A percentile compares a stretch with the other conserved stretches of the same genome.
These are phyloP conservation scores for Struthio camelus DNA, from an alignment of 2,113 vertebrate species.

Conservation along the genomic window DNA sequence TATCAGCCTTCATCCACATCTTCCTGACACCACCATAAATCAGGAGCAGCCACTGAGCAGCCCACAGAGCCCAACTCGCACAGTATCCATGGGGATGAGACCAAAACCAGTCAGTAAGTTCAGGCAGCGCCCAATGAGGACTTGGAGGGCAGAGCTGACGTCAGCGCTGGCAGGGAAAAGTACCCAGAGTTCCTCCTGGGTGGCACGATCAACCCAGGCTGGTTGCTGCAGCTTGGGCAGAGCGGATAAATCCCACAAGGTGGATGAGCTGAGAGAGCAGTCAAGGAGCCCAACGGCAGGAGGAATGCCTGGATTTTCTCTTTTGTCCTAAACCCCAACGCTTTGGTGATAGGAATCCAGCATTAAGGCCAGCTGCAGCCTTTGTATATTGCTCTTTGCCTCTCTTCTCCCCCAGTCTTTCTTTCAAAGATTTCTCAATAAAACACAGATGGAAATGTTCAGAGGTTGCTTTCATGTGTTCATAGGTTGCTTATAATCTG, in stretches of 20 bases:
- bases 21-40: too few relatives aligned
- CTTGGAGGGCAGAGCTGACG: neutral
- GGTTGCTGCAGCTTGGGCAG: neutral
- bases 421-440: constrained; percentile 35
- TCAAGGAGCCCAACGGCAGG: neutral
- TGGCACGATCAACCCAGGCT: neutral
- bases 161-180: neutral
- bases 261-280: neutral
- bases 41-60: neutral
- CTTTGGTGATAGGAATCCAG: constrained; percentile 28
- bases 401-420: neutral
- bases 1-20: accelerated
- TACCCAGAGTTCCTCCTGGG: neutral
- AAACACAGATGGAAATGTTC: constrained; percentile 32
- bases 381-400: constrained; percentile 25
- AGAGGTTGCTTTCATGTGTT: constrained; percentile 37
- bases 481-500: constrained; percentile 1
- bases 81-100: neutral
- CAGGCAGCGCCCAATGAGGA: neutral
- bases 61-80: neutral
- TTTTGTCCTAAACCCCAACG: neutral
- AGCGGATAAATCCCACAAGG: neutral
- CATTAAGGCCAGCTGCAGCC: neutral
- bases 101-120: neutral
- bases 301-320: neutral